Conservation (phyloP, 1,140 invertebrate species). For the Lerema accius region DNA sequence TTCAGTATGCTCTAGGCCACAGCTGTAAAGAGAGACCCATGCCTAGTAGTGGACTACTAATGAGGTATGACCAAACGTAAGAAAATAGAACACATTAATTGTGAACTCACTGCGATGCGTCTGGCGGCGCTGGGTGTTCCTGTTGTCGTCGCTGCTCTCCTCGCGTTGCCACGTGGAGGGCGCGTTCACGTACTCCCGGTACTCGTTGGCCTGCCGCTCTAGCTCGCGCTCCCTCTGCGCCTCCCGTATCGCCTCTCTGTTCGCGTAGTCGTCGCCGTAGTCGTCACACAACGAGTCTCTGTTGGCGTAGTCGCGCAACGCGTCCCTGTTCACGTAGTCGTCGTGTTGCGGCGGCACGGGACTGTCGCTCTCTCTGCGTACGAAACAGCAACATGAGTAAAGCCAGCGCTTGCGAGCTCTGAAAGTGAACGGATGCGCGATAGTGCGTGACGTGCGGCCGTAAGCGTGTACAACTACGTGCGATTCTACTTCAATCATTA, state of each 20-base stretch:
- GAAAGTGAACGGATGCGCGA: slow-evolving; percentile 61
- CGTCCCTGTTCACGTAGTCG: slow-evolving; percentile 79
- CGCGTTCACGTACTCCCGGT: slow-evolving; percentile 79
- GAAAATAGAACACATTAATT: too few species aligned
- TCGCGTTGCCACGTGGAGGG: slow-evolving; percentile 64
- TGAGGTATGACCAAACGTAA: too few species aligned
- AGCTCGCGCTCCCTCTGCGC: slow-evolving; percentile 74
- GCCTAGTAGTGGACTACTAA: too few species aligned
- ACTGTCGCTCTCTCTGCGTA: slow-evolving; percentile 80
- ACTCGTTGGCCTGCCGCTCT: slow-evolving; percentile 64
- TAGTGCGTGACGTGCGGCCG: slow-evolving; percentile 58
- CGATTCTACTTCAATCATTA: neutral
- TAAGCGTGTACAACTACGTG: slow-evolving; percentile 37
- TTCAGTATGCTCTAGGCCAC: too few species aligned
- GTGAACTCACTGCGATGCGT: slow-evolving; percentile 56
- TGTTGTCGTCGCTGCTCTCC: slow-evolving; percentile 73
- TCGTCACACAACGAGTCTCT: slow-evolving; percentile 76
- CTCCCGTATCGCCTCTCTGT: slow-evolving; percentile 77
- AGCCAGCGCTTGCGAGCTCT: slow-evolving; percentile 69
- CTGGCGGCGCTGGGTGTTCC: slow-evolving; percentile 76
- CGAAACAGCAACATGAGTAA: slow-evolving; percentile 77
- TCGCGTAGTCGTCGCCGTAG: slow-evolving; percentile 80
- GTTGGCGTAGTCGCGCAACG: slow-evolving; percentile 76
- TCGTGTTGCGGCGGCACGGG: slow-evolving; percentile 70
- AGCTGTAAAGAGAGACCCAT: too few species aligned